Evolutionary conservation across 2,888 invertebrate genomes (phyloP), one percentile per base, ranked within the genome.

Genomic region (Limnephilus rhombicus): DNA sequence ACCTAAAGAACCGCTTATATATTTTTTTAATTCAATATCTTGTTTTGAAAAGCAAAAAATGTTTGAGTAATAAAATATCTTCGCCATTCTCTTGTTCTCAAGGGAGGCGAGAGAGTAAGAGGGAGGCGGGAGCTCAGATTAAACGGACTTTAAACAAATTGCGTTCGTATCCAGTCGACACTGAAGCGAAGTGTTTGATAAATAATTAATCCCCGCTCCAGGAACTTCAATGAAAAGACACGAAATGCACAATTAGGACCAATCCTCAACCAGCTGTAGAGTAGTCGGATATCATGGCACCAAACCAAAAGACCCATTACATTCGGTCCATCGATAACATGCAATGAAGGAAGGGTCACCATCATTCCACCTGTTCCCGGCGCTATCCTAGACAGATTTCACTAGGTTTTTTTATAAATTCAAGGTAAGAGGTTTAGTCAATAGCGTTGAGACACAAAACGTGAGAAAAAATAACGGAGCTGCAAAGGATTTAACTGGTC

Each of bases 101-200:
- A 31, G n/a, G 85, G 85, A 18, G 15, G 15, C 24, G 86, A 49
- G n/a, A 24, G 34, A 18, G 41, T 41, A 41, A 11, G n/a, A 37
- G 85, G 85, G 68, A 31, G 87, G 68, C 18, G n/a, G n/a, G 68
- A 3, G 87, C n/a, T 53, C 34, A 53, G 91, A 90, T 91, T 91
- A 92, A 91, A 85, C 81, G 68, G 85, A 89, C 91, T 93, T 93
- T 92, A 93, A 92, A 92, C 92, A 92, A 93, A 93, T 93, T 93
- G 92, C 93, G 91, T 93, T 92, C 91, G 92, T 92, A 89, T 91
- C 89, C 49, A 83, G 91, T 53, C 85, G 45, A 90, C 90, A 86
- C 92, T 90, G 45, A 49, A 49, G 68, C 91, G 87, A 92, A 93
- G 92, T 91, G 93, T 92, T 92, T 93, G 93, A 92, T 93, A 93